Conservation (phyloP, 2,113 vertebrate genomes). For the Ranitomeya imitator region DNA sequence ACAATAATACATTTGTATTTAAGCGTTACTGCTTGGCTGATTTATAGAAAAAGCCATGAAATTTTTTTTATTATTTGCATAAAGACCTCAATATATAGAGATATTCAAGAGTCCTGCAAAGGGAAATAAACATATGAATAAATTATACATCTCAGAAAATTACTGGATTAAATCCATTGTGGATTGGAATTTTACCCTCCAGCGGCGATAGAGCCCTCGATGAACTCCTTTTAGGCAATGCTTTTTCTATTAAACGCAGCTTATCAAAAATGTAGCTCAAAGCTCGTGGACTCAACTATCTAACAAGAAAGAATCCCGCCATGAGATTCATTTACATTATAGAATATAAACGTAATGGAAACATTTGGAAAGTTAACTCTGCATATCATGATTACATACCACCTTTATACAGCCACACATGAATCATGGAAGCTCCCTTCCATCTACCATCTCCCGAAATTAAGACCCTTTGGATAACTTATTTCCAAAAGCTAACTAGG, state of each 20-base stretch:
- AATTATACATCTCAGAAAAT: not conserved
- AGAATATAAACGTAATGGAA: not conserved
- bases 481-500: too few species aligned
- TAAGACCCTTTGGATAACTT: too few species aligned
- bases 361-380: not conserved
- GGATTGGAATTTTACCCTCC: not conserved
- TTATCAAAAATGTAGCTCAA: not conserved
- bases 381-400: not conserved
- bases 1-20: conserved; percentile 32
- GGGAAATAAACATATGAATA: not conserved
- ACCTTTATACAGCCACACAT: not conserved
- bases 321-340: not conserved
- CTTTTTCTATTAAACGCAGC: not conserved
- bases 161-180: not conserved
- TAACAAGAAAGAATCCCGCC: not conserved
- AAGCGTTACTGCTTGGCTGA: not conserved
- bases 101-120: not conserved
- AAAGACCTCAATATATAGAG: not conserved
- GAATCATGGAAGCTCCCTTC: too few species aligned
- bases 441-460: too few species aligned
- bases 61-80: conserved; percentile 8
- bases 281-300: not conserved
- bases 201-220: not conserved
- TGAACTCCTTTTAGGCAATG: not conserved
- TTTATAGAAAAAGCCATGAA: conserved; percentile 11